These are phyloP conservation scores for Catamblyrhynchus diadema DNA, from an alignment of 2,797 vertebrate genomes.

Conservation along the genomic window DNA sequence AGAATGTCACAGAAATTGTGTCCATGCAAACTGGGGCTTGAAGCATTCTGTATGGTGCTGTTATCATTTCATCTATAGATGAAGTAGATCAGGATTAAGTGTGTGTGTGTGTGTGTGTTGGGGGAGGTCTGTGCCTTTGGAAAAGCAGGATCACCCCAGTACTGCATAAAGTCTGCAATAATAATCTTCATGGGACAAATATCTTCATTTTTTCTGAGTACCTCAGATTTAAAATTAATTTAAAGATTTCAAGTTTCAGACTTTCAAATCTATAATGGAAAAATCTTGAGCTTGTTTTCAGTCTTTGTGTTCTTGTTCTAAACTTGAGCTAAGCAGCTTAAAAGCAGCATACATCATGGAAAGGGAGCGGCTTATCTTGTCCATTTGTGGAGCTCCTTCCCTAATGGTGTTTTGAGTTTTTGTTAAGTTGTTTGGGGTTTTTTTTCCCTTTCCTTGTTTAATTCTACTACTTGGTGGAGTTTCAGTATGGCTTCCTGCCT, in stretches of 20 bases:
- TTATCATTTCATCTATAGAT: background rate
- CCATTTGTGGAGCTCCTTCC: background rate
- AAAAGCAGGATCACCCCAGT: background rate
- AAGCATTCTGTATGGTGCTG: background rate
- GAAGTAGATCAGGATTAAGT: background rate
- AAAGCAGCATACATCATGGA: background rate
- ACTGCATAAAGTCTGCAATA: background rate
- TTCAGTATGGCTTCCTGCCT: conserved; percentile 26
- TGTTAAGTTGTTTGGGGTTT: background rate
- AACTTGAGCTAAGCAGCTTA: background rate
- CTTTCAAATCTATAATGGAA: background rate
- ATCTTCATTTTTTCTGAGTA: background rate
- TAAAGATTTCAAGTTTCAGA: background rate
- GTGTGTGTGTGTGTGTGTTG: background rate
- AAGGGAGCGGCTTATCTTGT: background rate
- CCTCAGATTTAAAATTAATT: background rate
- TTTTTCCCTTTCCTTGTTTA: background rate
- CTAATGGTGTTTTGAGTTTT: background rate
- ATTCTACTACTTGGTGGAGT: background rate
- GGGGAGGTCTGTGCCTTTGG: background rate
- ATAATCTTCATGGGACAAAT: background rate
- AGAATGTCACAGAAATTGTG: background rate
- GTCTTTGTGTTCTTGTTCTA: background rate
- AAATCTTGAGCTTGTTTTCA: background rate
- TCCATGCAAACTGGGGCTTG: background rate